These are phyloP conservation scores for Drosophila robusta DNA, from an alignment of 2,888 invertebrate genomes.

Conservation along the genomic window DNA sequence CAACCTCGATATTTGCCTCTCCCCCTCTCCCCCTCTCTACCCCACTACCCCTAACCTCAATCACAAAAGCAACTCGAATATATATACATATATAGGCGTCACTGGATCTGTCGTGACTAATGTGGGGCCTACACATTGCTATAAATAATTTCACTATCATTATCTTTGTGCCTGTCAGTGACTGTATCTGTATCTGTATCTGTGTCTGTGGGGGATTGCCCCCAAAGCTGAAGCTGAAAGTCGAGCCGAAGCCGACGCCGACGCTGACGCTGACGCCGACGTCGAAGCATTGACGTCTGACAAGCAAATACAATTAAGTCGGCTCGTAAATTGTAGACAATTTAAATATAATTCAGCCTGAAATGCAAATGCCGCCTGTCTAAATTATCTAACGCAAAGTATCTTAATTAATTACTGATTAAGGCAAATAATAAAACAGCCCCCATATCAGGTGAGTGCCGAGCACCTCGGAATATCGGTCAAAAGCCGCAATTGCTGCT, in stretches of 20 bases:
- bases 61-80: slow-evolving; percentile 2
- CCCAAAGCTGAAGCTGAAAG: slow-evolving; percentile 22
- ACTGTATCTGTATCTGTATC: neutral
- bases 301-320: slow-evolving; percentile 77
- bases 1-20: neutral
- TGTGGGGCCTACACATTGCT: slow-evolving; percentile 58
- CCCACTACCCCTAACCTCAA: neutral
- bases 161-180: slow-evolving; percentile 33
- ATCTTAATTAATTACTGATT: slow-evolving; percentile 80
- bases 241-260: neutral
- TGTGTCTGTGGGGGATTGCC: slow-evolving; percentile 49
- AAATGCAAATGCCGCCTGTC: slow-evolving; percentile 55
- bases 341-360: slow-evolving; percentile 48
- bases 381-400: slow-evolving; percentile 66
- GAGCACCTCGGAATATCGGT: slow-evolving; percentile 65
- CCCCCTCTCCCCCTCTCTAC: no score
- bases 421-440: slow-evolving; percentile 36
- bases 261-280: no score
- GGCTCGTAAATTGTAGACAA: slow-evolving; percentile 66
- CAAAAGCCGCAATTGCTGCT: slow-evolving; percentile 70
- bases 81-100: slow-evolving; percentile 20
- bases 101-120: slow-evolving; percentile 49
- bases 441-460: slow-evolving; percentile 56
- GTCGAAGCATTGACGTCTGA: slow-evolving; percentile 64
- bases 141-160: slow-evolving; percentile 65